These are phyloP conservation scores for Anomalospiza imberbis DNA, from an alignment of 2,797 vertebrate species.

Conservation along the genomic window DNA sequence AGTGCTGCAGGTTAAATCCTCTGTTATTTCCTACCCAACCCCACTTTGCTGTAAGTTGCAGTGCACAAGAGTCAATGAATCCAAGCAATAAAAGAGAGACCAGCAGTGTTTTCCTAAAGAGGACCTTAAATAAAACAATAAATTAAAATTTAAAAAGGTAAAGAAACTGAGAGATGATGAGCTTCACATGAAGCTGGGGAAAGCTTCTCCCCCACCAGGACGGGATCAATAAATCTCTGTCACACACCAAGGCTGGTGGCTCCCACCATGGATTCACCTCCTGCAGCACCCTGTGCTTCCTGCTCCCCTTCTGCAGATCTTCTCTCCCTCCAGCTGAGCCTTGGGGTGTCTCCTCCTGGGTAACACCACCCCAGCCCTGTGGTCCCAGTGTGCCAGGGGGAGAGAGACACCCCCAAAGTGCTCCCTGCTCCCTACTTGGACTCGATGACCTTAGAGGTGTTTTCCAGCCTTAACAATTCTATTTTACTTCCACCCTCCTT, in stretches of 20 bases:
- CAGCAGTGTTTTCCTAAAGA: neutral
- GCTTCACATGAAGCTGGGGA: neutral
- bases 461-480: neutral
- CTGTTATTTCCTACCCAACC: conserved; percentile 13
- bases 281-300: neutral
- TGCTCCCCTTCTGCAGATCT: neutral
- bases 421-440: neutral
- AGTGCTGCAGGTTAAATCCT: conserved; percentile 33
- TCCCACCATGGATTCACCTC: neutral
- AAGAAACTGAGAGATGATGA: neutral
- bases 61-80: neutral
- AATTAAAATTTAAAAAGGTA: neutral
- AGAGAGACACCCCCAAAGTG: neutral
- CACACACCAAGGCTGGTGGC: neutral
- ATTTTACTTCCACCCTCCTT: neutral
- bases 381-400: neutral
- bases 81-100: neutral
- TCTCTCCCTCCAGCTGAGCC: too few species aligned
- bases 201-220: neutral
- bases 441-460: accelerated
- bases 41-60: neutral
- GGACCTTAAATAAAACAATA: neutral
- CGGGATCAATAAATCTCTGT: neutral
- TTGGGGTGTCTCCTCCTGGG: neutral
- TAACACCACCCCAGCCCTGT: neutral